Base-by-base conservation (phyloP, 2,888 invertebrate genomes). In the Parnassius orleans region DNA sequence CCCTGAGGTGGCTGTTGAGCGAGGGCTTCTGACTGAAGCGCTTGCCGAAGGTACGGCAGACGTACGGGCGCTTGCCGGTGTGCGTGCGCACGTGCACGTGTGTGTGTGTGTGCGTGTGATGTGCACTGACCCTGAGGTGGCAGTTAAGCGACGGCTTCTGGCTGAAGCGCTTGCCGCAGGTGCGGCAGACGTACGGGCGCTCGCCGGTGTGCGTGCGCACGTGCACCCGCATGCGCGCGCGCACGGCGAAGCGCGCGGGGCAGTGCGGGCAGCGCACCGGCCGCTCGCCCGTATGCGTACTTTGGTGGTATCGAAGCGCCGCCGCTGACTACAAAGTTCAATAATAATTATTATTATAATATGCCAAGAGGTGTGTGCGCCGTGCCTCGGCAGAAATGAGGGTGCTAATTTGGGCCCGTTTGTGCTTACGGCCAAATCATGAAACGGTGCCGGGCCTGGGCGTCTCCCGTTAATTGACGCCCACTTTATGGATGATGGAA, bases 1-100 rank as follows among this genome's bases (percentile, higher is more conserved):
- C 93, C 74, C 93, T 85, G 71, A 89, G 90, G 66, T 94, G 94
- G 65, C 90, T 71, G 64, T 87, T 92, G 5, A 92, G 76, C 1
- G 92, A 85, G 0, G 91, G 86, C 33, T 86, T 86, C 77, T 92
- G 92, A 1, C 77, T 79, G 78, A 92, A 92, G 1, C 81, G 65
- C 68, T 82, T 81, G 1, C 73, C 79, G 66, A 92, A 92, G 0
- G 71, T 69, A 0, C 69, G 66, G 68, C 92, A 92, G 42, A 70
- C 67, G 15, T 15, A 15, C 15, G 15, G 15, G 15, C 15, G 15
- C 15, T 15, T 2, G 15, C 15, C 15, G 15, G 15, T 15, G 24
- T 24, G 24, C 5, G 24, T 24, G 24, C 5, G 24, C 5, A 5
- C 5, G 24, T 24, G 24, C 5, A 24, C 24, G 24, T 24, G 24